Percentiles rank a stretch among this genome's conserved stretches.
These are phyloP conservation scores for Sprattus sprattus DNA, from an alignment of 2,113 vertebrate species.

Conservation along the genomic window DNA sequence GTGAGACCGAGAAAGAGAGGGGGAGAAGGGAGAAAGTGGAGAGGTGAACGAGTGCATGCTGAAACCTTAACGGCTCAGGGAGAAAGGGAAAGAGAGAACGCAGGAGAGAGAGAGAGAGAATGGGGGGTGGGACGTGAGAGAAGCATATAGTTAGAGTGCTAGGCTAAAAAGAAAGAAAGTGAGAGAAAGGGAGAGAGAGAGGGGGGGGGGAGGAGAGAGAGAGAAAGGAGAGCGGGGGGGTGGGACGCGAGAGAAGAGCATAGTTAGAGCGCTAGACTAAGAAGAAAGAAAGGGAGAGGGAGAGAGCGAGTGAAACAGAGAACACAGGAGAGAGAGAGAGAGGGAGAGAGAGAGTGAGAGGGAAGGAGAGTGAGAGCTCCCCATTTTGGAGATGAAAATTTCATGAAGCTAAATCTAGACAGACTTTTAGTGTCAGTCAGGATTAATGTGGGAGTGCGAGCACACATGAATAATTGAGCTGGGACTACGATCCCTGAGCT, in stretches of 20 bases:
- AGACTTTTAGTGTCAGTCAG: slow-evolving; percentile 93
- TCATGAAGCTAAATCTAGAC: slow-evolving; percentile 91
- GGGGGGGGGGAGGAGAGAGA: slow-evolving; percentile 33
- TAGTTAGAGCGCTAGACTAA: slow-evolving; percentile 37
- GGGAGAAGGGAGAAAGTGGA: not conserved
- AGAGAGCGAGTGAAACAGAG: not conserved
- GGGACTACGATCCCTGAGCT: slow-evolving; percentile 65
- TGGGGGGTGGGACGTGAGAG: not conserved
- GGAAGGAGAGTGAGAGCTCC: slow-evolving; percentile 36
- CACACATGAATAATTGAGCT: slow-evolving; percentile 84
- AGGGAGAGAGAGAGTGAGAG: slow-evolving; percentile 52
- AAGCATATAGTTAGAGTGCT: not conserved
- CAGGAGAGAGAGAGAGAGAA: not conserved
- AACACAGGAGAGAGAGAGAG: slow-evolving; percentile 30
- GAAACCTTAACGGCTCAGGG: not conserved
- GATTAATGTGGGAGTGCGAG: slow-evolving; percentile 83
- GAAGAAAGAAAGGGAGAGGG: not conserved
- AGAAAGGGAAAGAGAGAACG: not conserved
- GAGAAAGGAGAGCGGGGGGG: slow-evolving; percentile 22
- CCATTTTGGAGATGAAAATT: slow-evolving; percentile 84
- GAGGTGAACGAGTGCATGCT: not conserved
- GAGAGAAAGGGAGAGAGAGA: not conserved
- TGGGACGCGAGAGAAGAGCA: slow-evolving; percentile 25
- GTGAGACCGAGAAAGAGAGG: not conserved
- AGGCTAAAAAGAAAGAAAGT: not conserved